Conservation (phyloP, 1,140 invertebrate species). For the Aricia agestis region DNA sequence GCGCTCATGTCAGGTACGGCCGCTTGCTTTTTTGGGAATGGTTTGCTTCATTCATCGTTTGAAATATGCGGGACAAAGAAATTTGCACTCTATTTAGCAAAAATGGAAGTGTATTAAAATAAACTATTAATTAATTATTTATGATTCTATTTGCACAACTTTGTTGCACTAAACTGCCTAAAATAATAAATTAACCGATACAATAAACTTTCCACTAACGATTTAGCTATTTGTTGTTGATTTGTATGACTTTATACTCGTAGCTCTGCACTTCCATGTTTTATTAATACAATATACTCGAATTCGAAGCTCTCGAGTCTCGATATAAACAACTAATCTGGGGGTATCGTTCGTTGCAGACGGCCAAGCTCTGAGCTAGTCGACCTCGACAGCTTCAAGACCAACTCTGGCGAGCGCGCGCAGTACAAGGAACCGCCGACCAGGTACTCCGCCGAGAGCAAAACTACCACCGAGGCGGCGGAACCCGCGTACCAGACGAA, state of each 20-base stretch:
- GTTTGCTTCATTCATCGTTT: background rate
- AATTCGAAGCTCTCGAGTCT: no score
- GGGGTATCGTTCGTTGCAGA: conserved; percentile 49
- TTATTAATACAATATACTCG: no score
- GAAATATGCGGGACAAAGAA: background rate
- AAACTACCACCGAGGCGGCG: conserved; percentile 50
- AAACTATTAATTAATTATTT: no score
- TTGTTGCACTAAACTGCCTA: no score
- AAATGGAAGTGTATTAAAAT: no score
- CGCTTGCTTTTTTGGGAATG: conserved; percentile 11
- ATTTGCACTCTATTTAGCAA: background rate
- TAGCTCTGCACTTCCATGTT: no score
- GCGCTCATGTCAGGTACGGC: conserved; percentile 68
- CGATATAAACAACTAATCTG: background rate
- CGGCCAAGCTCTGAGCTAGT: conserved; percentile 86
- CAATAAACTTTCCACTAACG: no score
- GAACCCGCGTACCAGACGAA: conserved; percentile 34
- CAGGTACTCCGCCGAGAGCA: conserved; percentile 61
- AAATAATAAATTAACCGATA: no score
- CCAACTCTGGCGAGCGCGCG: conserved; percentile 77
- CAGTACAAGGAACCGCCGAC: conserved; percentile 67
- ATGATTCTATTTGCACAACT: no score
- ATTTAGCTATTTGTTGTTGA: no score
- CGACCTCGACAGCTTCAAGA: conserved; percentile 87
- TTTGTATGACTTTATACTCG: no score